Percentiles rank a stretch among this genome's conserved stretches.
Conservation (phyloP, 2,113 vertebrate species). For the Triplophysa siluroides region DNA sequence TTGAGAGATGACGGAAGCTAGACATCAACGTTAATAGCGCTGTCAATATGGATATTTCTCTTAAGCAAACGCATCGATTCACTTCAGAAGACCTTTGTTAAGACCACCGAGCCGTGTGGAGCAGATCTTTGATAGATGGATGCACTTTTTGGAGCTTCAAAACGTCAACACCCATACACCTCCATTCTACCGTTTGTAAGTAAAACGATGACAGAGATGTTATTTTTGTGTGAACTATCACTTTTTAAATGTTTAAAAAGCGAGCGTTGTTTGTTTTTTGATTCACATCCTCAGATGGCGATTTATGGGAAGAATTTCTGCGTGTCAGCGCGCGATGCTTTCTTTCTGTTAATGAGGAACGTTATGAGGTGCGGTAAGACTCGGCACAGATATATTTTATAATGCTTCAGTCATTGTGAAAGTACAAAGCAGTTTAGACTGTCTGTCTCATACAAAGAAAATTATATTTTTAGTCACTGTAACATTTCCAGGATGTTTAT, state of each 20-base stretch:
- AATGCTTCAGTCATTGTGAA: conserved; percentile 4
- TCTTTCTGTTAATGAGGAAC: conserved; percentile 93
- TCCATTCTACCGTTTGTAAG: too few species aligned
- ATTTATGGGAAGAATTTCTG: conserved; percentile 96
- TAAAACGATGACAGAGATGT: too few species aligned
- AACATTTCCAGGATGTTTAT: neutral
- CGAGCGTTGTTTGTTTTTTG: neutral
- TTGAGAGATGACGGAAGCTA: too few species aligned
- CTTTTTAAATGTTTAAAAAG: neutral
- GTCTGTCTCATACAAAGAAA: neutral
- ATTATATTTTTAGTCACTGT: neutral
- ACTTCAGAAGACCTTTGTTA: too few species aligned
- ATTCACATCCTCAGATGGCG: conserved; percentile 81
- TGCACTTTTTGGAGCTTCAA: too few species aligned
- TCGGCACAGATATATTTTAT: conserved; percentile 6
- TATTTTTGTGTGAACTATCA: too few species aligned
- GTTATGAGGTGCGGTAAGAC: conserved; percentile 91
- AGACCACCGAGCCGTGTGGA: too few species aligned
- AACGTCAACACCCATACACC: too few species aligned
- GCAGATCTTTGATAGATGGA: too few species aligned
- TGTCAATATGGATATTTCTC: too few species aligned
- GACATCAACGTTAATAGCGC: too few species aligned
- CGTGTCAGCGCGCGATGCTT: conserved; percentile 88
- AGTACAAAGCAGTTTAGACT: conserved; percentile 9
- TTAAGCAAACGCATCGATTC: too few species aligned